These are phyloP conservation scores for Galaxea fascicularis DNA, from an alignment of 92 coral and sea anemone species.

Conservation along the genomic window DNA sequence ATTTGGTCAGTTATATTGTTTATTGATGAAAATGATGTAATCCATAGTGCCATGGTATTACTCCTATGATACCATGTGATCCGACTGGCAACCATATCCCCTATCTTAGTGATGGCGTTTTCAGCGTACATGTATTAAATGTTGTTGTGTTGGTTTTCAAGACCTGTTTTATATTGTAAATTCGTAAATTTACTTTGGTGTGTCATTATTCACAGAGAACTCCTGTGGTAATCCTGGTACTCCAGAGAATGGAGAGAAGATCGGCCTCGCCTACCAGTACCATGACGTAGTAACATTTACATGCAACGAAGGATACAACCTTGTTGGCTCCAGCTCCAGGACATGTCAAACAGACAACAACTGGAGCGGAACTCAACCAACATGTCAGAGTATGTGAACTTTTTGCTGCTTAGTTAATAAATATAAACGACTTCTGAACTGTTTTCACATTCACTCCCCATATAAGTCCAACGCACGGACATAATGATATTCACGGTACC, in stretches of 20 bases:
- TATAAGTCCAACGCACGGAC: neutral
- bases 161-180: no score
- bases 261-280: slow-evolving; percentile 75
- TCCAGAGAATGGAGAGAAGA: slow-evolving; percentile 79
- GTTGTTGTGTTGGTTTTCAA: no score
- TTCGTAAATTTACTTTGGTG: no score
- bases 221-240: slow-evolving; percentile 95
- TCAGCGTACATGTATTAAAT: no score
- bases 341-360: slow-evolving; percentile 73
- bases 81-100: no score
- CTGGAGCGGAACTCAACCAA: slow-evolving; percentile 92
- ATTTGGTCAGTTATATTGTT: neutral
- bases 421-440: neutral
- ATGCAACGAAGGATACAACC: slow-evolving; percentile 78
- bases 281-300: slow-evolving; percentile 72
- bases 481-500: no score
- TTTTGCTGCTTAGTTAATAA: neutral
- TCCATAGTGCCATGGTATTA: no score
- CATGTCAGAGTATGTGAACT: slow-evolving; percentile 61
- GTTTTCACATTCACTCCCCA: no score
- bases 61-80: no score
- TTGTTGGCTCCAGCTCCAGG: slow-evolving; percentile 76
- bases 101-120: no score
- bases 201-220: slow-evolving; percentile 22
- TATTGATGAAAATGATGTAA: no score